Conservation (phyloP, 2,113 vertebrate species). For the Rostratula benghalensis region DNA sequence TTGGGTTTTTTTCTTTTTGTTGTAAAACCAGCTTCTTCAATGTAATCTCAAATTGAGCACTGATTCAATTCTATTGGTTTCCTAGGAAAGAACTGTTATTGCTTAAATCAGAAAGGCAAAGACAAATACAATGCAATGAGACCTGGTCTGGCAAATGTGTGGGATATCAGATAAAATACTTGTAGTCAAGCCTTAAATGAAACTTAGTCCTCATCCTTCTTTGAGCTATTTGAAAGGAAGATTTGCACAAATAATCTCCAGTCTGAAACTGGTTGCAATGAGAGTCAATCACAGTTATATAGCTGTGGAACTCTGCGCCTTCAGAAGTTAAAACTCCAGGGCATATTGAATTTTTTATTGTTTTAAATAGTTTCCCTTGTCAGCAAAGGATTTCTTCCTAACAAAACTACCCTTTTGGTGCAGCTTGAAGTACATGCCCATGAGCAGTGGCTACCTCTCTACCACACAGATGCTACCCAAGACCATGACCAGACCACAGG, state of each 20-base stretch:
- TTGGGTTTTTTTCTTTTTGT: not conserved
- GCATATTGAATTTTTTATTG: not conserved
- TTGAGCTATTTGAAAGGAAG: not conserved
- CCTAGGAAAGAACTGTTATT: not conserved
- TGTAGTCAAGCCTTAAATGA: not conserved
- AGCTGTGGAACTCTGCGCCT: not conserved
- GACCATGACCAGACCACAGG: not conserved
- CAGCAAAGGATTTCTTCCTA: not conserved
- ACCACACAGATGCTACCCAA: not conserved
- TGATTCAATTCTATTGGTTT: not conserved
- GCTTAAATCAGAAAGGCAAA: not conserved
- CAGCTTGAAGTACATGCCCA: not conserved
- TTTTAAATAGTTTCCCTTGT: not conserved
- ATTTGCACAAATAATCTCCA: not conserved
- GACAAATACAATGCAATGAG: not conserved
- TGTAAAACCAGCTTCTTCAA: not conserved
- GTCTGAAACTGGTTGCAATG: not conserved
- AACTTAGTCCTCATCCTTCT: not conserved
- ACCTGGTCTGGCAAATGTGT: not conserved
- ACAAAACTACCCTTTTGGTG: not conserved
- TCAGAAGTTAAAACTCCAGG: not conserved
- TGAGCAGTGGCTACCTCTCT: not conserved
- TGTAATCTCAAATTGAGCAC: not conserved
- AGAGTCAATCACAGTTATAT: not conserved
- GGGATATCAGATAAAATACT: not conserved